Base-by-base conservation (phyloP, 2,113 vertebrate species). In the Psilopsiagon aymara region DNA sequence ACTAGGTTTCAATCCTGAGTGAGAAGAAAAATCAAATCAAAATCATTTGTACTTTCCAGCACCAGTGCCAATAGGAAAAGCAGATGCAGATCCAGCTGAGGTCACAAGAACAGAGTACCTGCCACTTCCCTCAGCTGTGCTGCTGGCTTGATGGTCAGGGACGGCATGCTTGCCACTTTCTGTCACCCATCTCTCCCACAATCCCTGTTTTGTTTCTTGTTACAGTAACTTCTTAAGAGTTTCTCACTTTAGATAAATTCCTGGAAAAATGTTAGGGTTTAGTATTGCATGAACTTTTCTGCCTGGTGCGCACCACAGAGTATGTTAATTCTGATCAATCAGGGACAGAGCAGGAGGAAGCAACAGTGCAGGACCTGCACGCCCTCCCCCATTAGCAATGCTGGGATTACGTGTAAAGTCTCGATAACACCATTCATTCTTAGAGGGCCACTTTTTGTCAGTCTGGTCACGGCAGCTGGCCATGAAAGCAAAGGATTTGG, bases 401-500 rank as follows among this genome's bases (percentile, higher is more conserved):
- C 28, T 68, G 79, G 47, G 82, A 91, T 93, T 91, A 57, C 4
- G 13, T 60, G 82, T 76, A 69, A 89, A n/a, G 78, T 90, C 74
- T 88, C 47, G 82, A 92, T 90, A 92, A 88, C 67, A 76, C 28
- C 11, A 13, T 90, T 95, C 82, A 79, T 47, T 94, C 71, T 63
- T 80, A 67, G 82, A 88, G 75, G 44, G 49, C 31, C 53, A 80
- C 59, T 86, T 93, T 79, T 91, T 93, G 78, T 92, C 75, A 85
- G 53, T 79, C 82, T 80, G 53, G 75, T 94, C 90, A 80, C 28
- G 51, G 63, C 52, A 86, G 85, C 73, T 82, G 49, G n/a, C 57
- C 71, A 71, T 86, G 81, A 86, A 93, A 91, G 88, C 82, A 88
- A 82, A 86, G 37, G 75, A 86, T 90, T 92, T 92, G 66, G 44